phyloP scores from a whole-genome alignment of 92 coral and sea anemone genomes.

The Meandrina meandrites region DNA sequence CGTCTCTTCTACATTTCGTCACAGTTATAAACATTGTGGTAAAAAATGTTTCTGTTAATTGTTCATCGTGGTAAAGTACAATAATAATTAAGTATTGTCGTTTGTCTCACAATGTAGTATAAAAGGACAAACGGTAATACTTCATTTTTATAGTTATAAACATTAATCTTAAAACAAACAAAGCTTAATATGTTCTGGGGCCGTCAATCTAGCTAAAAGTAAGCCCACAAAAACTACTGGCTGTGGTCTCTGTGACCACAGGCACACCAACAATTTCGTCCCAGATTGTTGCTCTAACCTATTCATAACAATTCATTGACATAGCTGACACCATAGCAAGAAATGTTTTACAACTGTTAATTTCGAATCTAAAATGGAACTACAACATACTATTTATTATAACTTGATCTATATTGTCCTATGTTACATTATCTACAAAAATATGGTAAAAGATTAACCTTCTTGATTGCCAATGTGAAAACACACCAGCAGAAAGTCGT shows the following conservation, averaged over 20 bases:
- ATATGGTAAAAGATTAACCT: not conserved
- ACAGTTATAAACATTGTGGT: not conserved
- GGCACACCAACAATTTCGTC: not conserved
- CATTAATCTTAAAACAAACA: no score
- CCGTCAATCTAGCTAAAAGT: not conserved
- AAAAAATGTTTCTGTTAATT: no score
- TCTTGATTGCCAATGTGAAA: not conserved
- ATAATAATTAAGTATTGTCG: no score
- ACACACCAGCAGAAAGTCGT: not conserved
- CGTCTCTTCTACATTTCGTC: no score
- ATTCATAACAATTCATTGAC: not conserved
- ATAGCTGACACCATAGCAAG: not conserved
- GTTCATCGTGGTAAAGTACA: no score
- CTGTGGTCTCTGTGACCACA: not conserved
- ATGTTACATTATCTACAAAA: slow-evolving; percentile 4
- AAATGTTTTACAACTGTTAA: not conserved
- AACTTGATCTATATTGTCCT: not conserved
- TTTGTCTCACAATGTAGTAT: no score
- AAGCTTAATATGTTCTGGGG: not conserved
- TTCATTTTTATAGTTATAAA: no score
- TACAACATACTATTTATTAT: not conserved
- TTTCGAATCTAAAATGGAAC: not conserved
- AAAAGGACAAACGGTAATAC: no score
- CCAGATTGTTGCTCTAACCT: not conserved
- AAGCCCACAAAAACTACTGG: not conserved